Evolutionary conservation across 2,113 vertebrate genomes (phyloP), one percentile per base, ranked within the genome.

Genomic region (Clupea harengus): DNA sequence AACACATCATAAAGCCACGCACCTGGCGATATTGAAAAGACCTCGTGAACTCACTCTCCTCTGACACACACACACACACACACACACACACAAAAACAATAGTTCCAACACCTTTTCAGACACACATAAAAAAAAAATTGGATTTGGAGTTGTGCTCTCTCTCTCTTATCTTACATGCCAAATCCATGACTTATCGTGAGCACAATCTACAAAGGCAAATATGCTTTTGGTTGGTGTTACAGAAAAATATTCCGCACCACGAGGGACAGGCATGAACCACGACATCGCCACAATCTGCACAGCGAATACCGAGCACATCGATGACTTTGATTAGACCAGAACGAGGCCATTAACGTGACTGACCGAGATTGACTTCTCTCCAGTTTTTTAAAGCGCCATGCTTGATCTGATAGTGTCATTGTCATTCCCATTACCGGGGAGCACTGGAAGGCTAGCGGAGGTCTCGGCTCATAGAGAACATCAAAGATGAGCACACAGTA

Each of bases 1-100:
- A 94, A 93, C 94, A 95, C 94, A 94, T 95, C 92, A 94, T 94
- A 94, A 94, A 87, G 88, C 93, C 87, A 92, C 91, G 90, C 93
- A 93, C 91, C 93, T 92, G 92, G 90, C 92, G 92, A 93, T 94
- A 95, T 95, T 94, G 93, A 93, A 94, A 91, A 89, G 93, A 92
- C 91, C 92, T 93, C 90, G 92, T 93, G 92, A 93, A 93, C 90
- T 88, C 90, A 90, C 46, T 90, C 91, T 91, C 92, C 93, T 91
- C 92, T 91, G 88, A 93, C 88, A 86, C 86, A 93, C 88, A 86
- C 87, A 92, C 90, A 93, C 89, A 93, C 92, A 64, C 25, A 32
- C 22, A 64, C 60, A 25, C 64, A 72, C 20, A 93, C 88, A 86
- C 86, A 93, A 92, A 93, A 94, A 93, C 92, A 94, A 94, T 94